Evolutionary conservation across 2,888 invertebrate species (phyloP), one percentile per base, ranked within the genome.

Genomic region (Eilema caniola): DNA sequence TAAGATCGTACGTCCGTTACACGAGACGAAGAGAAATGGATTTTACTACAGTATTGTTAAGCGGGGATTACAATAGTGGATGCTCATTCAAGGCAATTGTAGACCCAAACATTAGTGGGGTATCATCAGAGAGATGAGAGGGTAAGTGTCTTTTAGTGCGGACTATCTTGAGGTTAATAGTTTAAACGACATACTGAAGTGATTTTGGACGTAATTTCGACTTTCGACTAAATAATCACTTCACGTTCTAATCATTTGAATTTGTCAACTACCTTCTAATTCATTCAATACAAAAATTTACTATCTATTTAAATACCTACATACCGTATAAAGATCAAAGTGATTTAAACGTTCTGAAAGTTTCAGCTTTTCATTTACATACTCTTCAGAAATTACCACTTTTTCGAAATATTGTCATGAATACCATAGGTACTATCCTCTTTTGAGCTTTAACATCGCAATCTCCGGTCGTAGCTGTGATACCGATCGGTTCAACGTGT

Each of bases 81-180:
- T 59, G 78, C 83, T 59, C 69, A 71, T 75, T 69, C 62, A 79
- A 78, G 80, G 78, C 80, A 82, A 82, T 80, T 74, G 83, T 67
- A 24, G 61, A 41, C 47, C 74, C 31, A 60, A 75, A 72, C 83
- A 80, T 82, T 72, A 80, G 66, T 82, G 68, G 72, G 47, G 64
- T n/a, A 67, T 73, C 63, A 66, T 70, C 75, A 80, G 77, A 80
- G 69, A 77, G 77, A 80, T 75, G 83, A 80, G 70, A 82, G 83
- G 83, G 83, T 72, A 67, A 66, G 70, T 79, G 56, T 67, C 67
- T 60, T 76, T 76, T 66, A 70, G 69, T 75, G 60, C 69, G 47
- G 68, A 68, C 28, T 20, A 79, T 79, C 76, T 62, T 67, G 33
- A 23, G 67, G 67, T 62, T 62, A 61, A 67, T 61, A 56, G 33